Evolutionary conservation across 2,797 vertebrate genomes (phyloP).

Genomic region (Kryptopterus vitreolus): DNA sequence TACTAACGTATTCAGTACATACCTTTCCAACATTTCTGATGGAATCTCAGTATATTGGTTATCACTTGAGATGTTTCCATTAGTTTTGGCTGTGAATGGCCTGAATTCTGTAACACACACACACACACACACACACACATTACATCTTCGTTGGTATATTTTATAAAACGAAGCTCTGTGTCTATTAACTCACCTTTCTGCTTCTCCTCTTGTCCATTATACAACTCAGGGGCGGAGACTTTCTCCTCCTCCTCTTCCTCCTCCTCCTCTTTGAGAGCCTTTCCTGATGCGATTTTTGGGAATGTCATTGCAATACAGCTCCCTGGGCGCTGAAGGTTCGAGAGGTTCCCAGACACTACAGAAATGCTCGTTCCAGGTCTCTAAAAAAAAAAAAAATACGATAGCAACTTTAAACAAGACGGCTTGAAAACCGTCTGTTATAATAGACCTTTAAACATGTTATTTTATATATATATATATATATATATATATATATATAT

Average conservation of each 20-base stretch:
- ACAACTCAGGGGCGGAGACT: conserved; percentile 24
- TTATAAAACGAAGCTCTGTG: background rate
- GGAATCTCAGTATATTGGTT: background rate
- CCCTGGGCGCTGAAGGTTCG: conserved; percentile 46
- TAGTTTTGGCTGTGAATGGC: background rate
- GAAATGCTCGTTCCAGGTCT: conserved; percentile 74
- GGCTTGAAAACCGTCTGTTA: background rate
- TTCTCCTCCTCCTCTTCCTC: conserved; percentile 50
- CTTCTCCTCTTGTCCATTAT: conserved; percentile 27
- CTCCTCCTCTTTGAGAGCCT: conserved; percentile 41
- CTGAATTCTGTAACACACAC: background rate
- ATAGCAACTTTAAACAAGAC: background rate
- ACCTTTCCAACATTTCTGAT: conserved; percentile 28
- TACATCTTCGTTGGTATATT: background rate
- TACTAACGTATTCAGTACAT: background rate
- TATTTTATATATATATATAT: no score
- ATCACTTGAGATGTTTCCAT: background rate
- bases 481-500: no score
- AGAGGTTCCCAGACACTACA: conserved; percentile 64
- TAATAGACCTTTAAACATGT: no score
- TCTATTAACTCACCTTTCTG: conserved; percentile 51
- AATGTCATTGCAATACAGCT: conserved; percentile 60
- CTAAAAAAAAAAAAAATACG: conserved; percentile 57
- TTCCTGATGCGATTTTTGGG: conserved; percentile 63
- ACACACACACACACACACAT: background rate